A percentile compares a stretch with the other conserved stretches of the same genome.
Conservation (phyloP, 2,113 vertebrate genomes). For the Gallinago media region DNA sequence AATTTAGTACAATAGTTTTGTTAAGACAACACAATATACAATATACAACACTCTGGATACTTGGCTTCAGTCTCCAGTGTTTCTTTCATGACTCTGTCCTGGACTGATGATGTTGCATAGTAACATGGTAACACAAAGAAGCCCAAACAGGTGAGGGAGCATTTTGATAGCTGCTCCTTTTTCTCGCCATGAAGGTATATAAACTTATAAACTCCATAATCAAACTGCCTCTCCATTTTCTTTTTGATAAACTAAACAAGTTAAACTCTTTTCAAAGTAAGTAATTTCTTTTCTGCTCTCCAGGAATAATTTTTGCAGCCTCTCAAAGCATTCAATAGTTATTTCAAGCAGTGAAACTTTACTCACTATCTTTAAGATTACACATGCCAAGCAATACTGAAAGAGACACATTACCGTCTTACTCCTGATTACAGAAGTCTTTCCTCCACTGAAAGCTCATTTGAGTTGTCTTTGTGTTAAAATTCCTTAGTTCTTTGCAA, state of each 20-base stretch:
- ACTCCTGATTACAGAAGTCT: neutral
- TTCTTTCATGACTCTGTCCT: neutral
- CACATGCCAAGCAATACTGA: neutral
- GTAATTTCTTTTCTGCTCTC: neutral
- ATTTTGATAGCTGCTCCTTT: neutral
- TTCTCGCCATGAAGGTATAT: neutral
- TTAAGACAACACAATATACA: neutral
- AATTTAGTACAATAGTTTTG: neutral
- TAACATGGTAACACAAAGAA: neutral
- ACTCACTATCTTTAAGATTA: neutral
- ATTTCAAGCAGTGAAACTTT: neutral
- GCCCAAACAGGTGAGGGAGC: neutral
- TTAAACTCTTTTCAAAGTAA: neutral
- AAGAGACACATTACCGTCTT: neutral
- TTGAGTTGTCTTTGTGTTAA: neutral
- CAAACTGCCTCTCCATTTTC: neutral
- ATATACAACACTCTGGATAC: neutral
- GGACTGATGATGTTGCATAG: neutral
- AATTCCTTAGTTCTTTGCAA: neutral
- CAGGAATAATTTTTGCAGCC: neutral
- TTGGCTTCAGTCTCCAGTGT: neutral
- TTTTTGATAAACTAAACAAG: neutral
- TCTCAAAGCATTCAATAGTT: neutral
- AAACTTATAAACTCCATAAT: neutral
- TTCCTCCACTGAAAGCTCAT: neutral